Conservation (phyloP, 2,113 vertebrate genomes). For the Python bivittatus region DNA sequence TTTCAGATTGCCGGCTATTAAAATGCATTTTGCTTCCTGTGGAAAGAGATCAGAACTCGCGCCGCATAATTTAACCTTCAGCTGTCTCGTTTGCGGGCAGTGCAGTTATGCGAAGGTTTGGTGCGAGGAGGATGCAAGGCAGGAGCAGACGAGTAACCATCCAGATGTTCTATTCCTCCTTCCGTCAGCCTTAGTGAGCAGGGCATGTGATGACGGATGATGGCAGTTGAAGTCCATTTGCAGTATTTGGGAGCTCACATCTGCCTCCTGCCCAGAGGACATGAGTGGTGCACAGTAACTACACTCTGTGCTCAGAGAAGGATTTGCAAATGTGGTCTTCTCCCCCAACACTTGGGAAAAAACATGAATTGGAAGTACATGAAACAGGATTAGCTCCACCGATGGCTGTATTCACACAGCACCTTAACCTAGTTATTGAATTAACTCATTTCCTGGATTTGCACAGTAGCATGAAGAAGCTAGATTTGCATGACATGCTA, state of each 20-base stretch:
- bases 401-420: not conserved
- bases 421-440: not conserved
- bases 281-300: not conserved
- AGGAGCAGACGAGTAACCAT: rapidly evolving
- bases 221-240: not conserved
- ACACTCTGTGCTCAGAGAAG: not conserved
- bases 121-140: too few relatives aligned
- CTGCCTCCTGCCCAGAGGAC: not conserved
- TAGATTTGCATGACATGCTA: too few relatives aligned
- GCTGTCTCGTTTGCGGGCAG: not conserved
- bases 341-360: not conserved
- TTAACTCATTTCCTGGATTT: not conserved
- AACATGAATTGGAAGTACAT: not conserved
- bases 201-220: not conserved
- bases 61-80: not conserved
- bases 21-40: not conserved
- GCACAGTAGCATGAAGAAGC: not conserved
- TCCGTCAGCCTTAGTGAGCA: not conserved
- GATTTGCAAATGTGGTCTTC: not conserved
- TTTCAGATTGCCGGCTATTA: not conserved
- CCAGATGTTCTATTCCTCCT: not conserved
- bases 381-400: not conserved
- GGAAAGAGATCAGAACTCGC: not conserved
- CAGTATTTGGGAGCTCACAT: not conserved
- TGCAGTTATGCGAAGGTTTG: not conserved